These are phyloP conservation scores for Pammene fasciana DNA, from an alignment of 2,888 invertebrate genomes.

Conservation along the genomic window DNA sequence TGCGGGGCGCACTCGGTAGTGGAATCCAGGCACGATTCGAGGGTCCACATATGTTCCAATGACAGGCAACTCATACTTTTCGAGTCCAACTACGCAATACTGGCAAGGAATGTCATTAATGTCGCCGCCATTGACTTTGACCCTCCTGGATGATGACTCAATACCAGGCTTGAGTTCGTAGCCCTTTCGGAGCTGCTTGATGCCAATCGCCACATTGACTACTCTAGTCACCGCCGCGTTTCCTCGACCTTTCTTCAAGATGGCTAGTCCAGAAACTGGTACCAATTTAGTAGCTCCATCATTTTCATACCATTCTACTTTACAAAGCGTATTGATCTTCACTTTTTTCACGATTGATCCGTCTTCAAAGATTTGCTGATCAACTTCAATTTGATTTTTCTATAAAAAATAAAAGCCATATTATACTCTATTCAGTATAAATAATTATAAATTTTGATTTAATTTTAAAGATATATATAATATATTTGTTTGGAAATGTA, in stretches of 20 bases:
- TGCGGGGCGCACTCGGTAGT: constrained; percentile 88
- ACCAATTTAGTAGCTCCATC: constrained; percentile 84
- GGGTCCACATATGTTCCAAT: constrained; percentile 89
- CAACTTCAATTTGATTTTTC: constrained; percentile 78
- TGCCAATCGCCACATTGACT: constrained; percentile 83
- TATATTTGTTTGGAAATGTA: constrained; percentile 62
- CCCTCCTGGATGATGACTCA: constrained; percentile 84
- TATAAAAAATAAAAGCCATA: constrained; percentile 48
- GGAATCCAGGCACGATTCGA: constrained; percentile 88
- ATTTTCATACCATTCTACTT: constrained; percentile 87
- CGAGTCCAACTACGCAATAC: constrained; percentile 86
- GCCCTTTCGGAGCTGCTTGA: constrained; percentile 80
- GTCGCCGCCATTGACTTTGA: constrained; percentile 84
- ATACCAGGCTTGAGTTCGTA: constrained; percentile 86
- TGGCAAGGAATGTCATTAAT: constrained; percentile 87
- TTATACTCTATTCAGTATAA: constrained; percentile 2
- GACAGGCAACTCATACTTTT: constrained; percentile 87
- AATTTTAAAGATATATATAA: neutral
- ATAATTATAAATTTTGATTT: neutral
- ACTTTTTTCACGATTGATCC: constrained; percentile 85
- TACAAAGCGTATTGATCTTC: constrained; percentile 84
- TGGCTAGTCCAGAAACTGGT: constrained; percentile 83
- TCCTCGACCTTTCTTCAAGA: constrained; percentile 79
- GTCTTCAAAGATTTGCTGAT: constrained; percentile 72
- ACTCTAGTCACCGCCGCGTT: constrained; percentile 82